A percentile compares a stretch with the other conserved stretches of the same genome.
These are phyloP conservation scores for Calonectris borealis DNA, from an alignment of 2,113 vertebrate genomes.

Conservation along the genomic window DNA sequence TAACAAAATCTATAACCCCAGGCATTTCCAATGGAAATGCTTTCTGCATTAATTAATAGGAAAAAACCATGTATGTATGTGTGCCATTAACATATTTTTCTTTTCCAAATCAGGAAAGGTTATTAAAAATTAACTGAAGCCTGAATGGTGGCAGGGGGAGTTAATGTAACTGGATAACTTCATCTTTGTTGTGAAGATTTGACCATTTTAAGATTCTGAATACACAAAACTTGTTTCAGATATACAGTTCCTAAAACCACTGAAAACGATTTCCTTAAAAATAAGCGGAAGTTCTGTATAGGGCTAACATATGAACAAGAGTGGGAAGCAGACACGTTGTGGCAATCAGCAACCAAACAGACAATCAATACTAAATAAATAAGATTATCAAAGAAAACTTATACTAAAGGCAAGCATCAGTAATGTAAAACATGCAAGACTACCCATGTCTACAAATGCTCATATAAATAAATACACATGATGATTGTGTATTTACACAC, in stretches of 20 bases:
- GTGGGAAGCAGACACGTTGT: rapidly evolving
- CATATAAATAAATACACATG: too few relatives aligned
- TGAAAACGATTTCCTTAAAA: neutral
- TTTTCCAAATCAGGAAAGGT: neutral
- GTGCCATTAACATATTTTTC: neutral
- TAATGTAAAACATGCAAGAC: neutral
- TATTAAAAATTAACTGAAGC: neutral
- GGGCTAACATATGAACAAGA: neutral
- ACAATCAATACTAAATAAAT: neutral
- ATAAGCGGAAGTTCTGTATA: neutral
- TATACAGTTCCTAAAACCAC: neutral
- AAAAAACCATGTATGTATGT: rapidly evolving
- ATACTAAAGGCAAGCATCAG: neutral
- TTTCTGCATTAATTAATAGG: neutral
- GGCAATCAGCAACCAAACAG: neutral
- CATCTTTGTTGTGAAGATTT: neutral
- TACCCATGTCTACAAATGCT: neutral
- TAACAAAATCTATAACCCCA: neutral
- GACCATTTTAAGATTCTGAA: neutral
- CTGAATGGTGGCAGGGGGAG: neutral
- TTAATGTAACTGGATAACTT: neutral
- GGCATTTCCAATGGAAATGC: neutral
- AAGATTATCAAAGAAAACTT: neutral
- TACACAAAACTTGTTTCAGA: neutral
- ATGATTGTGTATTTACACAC: neutral